A percentile compares a stretch with the other conserved stretches of the same genome.
Conservation (phyloP, 2,113 vertebrate genomes). For the Orycteropus afer region DNA sequence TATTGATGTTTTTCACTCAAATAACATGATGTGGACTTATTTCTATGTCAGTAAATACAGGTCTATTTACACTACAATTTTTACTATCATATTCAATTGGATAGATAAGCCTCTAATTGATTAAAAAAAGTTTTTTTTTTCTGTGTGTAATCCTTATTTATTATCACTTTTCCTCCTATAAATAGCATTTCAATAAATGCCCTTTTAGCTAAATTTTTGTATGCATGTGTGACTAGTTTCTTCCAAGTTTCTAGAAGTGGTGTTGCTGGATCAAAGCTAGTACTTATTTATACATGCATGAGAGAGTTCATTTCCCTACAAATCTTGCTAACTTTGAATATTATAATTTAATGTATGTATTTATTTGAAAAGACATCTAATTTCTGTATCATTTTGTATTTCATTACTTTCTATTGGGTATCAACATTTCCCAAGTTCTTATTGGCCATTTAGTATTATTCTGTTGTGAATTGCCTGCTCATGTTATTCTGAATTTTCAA, state of each 20-base stretch:
- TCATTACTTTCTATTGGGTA: not conserved
- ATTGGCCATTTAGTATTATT: not conserved
- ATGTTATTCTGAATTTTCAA: not conserved
- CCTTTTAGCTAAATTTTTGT: not conserved
- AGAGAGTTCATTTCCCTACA: not conserved
- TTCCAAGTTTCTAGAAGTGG: not conserved
- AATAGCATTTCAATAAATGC: not conserved
- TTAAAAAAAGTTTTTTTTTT: not conserved
- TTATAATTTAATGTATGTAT: not conserved
- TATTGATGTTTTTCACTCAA: not conserved
- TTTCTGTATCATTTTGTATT: conserved; percentile 34
- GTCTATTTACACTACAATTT: not conserved
- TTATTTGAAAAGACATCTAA: not conserved
- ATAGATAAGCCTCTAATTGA: not conserved
- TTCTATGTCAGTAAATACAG: conserved; percentile 1
- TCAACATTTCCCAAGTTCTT: not conserved
- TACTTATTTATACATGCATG: not conserved
- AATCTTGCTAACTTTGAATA: not conserved
- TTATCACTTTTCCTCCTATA: not conserved
- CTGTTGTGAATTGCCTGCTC: not conserved
- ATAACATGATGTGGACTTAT: not conserved
- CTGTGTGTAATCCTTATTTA: not conserved
- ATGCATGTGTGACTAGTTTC: conserved; percentile 14
- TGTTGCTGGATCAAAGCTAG: not conserved
- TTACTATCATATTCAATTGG: conserved; percentile 1